Conservation (phyloP, 2,797 vertebrate genomes). For the Lophotriccus pileatus region DNA sequence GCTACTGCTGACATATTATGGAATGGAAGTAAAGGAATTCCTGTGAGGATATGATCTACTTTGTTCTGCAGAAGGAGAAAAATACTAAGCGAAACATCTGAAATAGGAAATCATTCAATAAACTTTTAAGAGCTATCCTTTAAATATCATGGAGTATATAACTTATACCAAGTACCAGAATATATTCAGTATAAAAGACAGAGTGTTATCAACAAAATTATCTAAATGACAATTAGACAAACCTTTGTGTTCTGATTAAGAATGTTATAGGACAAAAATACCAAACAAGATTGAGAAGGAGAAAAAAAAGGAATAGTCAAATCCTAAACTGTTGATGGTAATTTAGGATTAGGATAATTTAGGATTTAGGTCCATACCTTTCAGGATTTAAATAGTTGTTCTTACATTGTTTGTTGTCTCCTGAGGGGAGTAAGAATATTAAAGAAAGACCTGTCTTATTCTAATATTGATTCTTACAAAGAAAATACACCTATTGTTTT, state of each 20-base stretch:
- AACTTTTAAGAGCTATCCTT: neutral
- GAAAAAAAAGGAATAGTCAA: neutral
- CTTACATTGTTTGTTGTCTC: neutral
- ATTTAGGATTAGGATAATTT: neutral
- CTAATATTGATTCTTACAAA: neutral
- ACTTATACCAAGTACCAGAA: neutral
- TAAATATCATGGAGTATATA: neutral
- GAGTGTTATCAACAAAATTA: neutral
- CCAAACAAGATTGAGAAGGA: neutral
- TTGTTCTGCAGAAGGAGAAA: slow-evolving; percentile 3
- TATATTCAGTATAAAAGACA: neutral
- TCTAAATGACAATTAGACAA: neutral
- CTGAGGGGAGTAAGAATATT: neutral
- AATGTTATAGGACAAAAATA: neutral
- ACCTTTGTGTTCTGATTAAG: neutral
- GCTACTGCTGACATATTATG: neutral
- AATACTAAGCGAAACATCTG: neutral
- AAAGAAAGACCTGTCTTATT: neutral
- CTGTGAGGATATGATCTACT: neutral
- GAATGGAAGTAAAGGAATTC: slow-evolving; percentile 8
- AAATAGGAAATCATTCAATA: neutral
- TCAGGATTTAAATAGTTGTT: neutral
- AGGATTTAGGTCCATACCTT: neutral
- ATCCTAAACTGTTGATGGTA: neutral
- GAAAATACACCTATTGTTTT: neutral